Conservation (phyloP, 2,888 invertebrate species). For the Scaptomyza caliginosa region DNA sequence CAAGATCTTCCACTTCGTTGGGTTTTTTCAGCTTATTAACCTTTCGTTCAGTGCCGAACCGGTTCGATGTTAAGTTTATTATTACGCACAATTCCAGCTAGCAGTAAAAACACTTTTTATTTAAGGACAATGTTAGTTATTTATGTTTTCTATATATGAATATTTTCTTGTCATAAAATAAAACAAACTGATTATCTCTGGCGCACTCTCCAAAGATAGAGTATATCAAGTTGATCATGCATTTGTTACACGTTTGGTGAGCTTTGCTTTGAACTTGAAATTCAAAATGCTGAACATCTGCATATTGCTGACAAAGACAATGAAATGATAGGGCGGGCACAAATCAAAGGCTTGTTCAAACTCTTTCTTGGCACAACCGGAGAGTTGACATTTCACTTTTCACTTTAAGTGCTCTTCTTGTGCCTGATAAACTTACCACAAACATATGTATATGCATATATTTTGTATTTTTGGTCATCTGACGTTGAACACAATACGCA, state of each 20-base stretch:
- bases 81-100: neutral
- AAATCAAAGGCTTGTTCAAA: constrained; percentile 66
- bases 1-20: neutral
- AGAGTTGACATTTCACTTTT: constrained; percentile 74
- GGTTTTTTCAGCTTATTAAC: neutral
- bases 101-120: neutral
- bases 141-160: too few relatives aligned
- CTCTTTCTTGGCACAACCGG: constrained; percentile 56
- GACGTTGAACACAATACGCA: constrained; percentile 18
- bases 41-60: neutral
- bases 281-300: constrained; percentile 51
- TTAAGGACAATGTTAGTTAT: too few relatives aligned
- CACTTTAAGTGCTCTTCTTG: constrained; percentile 67
- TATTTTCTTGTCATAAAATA: too few relatives aligned
- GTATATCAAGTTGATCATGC: constrained; percentile 23
- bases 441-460: constrained; percentile 13
- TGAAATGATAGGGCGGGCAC: constrained; percentile 45
- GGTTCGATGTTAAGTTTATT: neutral
- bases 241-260: constrained; percentile 43
- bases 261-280: constrained; percentile 72
- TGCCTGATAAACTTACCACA: constrained; percentile 52
- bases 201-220: constrained; percentile 1
- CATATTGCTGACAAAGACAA: constrained; percentile 35
- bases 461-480: constrained; percentile 35
- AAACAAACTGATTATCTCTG: neutral